These are phyloP conservation scores for Tipula vernalis DNA, from an alignment of 2,888 invertebrate species.

Conservation along the genomic window DNA sequence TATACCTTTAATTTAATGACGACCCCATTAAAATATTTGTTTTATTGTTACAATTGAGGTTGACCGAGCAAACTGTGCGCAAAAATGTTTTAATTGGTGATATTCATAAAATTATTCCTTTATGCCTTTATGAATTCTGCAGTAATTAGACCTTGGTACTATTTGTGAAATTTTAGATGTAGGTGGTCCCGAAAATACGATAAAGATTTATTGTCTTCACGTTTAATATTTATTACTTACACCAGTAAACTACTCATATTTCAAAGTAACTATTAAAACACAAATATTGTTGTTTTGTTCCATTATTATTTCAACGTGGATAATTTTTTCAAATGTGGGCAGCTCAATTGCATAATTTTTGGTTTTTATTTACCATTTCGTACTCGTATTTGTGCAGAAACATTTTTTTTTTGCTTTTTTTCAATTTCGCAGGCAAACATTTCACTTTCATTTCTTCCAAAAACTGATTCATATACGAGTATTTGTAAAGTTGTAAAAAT, in stretches of 20 bases:
- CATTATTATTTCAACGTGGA: not conserved
- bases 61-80: too few species aligned
- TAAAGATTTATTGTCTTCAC: not conserved
- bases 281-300: not conserved
- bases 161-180: too few species aligned
- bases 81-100: too few species aligned
- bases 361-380: not conserved
- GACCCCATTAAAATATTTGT: too few species aligned
- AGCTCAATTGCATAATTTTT: not conserved
- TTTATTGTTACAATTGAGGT: too few species aligned
- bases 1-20: too few species aligned
- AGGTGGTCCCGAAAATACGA: too few species aligned
- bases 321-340: not conserved
- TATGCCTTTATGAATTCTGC: too few species aligned
- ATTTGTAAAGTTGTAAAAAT: not conserved
- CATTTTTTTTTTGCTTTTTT: not conserved
- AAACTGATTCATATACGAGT: not conserved
- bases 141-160: too few species aligned
- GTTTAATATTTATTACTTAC: not conserved
- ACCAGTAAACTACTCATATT: not conserved
- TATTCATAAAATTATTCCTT: too few species aligned
- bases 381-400: not conserved
- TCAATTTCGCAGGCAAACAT: not conserved
- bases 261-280: not conserved
- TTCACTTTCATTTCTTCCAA: slow-evolving; percentile 4